phyloP scores from a whole-genome alignment of 2,888 invertebrate genomes.

The Rhagonycha lutea region DNA sequence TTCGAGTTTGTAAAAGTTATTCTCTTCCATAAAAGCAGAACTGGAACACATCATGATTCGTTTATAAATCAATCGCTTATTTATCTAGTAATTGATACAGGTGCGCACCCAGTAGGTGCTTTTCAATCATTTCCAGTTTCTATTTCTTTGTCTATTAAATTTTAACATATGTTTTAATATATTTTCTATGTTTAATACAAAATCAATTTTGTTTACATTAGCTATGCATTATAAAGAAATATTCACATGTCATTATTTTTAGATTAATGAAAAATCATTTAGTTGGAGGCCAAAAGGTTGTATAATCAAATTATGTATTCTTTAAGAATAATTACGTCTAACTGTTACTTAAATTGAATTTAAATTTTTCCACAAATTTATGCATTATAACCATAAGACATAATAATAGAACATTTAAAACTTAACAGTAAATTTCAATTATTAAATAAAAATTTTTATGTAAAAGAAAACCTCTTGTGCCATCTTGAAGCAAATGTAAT shows the following conservation, averaged over 20 bases:
- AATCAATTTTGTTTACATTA: background rate
- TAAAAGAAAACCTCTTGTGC: background rate
- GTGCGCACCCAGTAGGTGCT: constrained; percentile 12
- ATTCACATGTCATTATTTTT: constrained; percentile 4
- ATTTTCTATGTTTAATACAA: background rate
- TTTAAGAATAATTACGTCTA: background rate
- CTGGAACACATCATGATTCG: background rate
- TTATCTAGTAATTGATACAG: constrained; percentile 23
- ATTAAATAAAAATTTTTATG: background rate
- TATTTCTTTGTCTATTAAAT: background rate
- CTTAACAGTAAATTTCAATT: background rate
- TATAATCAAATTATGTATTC: constrained; percentile 2
- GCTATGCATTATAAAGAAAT: background rate
- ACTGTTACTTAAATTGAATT: background rate
- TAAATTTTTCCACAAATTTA: background rate
- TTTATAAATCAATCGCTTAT: constrained; percentile 17
- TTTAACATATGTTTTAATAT: background rate
- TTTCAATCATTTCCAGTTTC: background rate
- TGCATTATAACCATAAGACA: background rate
- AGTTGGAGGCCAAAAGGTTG: background rate
- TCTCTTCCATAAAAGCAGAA: background rate
- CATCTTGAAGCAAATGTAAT: background rate
- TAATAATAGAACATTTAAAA: background rate
- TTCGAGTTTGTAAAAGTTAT: background rate
- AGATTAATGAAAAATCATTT: constrained; percentile 2